Percentiles rank a stretch among this genome's conserved stretches.
Conservation (phyloP, 1,140 invertebrate species). For the Temnothorax nylanderi region DNA sequence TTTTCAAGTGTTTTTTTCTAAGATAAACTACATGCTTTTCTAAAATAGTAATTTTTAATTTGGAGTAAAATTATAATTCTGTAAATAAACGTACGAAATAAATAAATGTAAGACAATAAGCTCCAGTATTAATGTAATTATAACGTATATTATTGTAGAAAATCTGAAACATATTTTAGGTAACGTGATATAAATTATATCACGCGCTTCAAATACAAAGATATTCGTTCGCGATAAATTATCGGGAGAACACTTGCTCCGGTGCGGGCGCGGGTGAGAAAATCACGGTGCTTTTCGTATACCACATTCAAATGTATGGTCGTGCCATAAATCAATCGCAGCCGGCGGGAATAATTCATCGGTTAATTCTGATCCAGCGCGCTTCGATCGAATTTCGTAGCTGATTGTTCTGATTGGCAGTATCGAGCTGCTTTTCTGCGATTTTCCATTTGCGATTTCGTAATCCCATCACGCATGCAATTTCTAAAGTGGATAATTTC, state of each 20-base stretch:
- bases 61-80: neutral
- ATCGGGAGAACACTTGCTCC: neutral
- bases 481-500: conserved; percentile 20
- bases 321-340: conserved; percentile 44
- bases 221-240: conserved; percentile 14
- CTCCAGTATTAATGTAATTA: neutral
- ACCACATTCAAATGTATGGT: conserved; percentile 13
- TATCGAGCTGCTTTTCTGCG: neutral
- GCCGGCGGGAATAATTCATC: conserved; percentile 40
- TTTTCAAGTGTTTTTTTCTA: neutral
- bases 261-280: neutral
- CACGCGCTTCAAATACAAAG: neutral
- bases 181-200: neutral
- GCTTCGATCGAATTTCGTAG: conserved; percentile 34
- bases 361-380: conserved; percentile 43
- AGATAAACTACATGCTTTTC: neutral
- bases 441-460: neutral
- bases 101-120: neutral
- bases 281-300: conserved; percentile 34
- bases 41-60: neutral
- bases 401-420: conserved; percentile 23
- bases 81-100: neutral
- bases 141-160: neutral
- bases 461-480: conserved; percentile 23
- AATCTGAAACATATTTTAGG: conserved; percentile 2